Conservation (phyloP, 1,140 invertebrate species). For the Zaprionus vittiger region DNA sequence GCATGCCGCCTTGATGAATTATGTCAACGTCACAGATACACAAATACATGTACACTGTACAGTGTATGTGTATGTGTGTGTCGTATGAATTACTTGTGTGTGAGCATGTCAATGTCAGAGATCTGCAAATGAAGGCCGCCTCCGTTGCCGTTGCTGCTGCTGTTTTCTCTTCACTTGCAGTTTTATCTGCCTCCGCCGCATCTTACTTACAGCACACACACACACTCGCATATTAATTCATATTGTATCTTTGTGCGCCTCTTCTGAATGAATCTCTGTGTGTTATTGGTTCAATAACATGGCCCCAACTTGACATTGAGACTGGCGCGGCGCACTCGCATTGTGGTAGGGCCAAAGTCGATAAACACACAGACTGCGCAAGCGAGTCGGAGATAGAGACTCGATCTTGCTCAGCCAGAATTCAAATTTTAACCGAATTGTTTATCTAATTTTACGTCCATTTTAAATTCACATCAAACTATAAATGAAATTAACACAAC, state of each 20-base stretch:
- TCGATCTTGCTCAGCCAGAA: not conserved
- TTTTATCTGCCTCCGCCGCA: conserved; percentile 56
- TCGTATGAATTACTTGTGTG: not conserved
- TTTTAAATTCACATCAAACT: not conserved
- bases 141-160: conserved; percentile 39
- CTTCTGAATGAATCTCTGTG: conserved; percentile 51
- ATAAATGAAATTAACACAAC: conserved; percentile 3
- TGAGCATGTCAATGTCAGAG: conserved; percentile 72
- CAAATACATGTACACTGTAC: not conserved
- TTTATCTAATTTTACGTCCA: not conserved
- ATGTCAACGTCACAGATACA: conserved; percentile 42
- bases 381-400: not conserved
- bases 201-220: conserved; percentile 18
- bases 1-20: conserved; percentile 47
- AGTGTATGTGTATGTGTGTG: conserved; percentile 22
- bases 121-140: conserved; percentile 65
- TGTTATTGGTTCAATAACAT: conserved; percentile 71
- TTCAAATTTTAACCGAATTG: conserved; percentile 4
- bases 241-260: conserved; percentile 22
- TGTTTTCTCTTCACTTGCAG: conserved; percentile 53
- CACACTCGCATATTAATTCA: conserved; percentile 17
- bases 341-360: conserved; percentile 61
- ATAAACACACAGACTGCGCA: not conserved
- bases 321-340: conserved; percentile 27
- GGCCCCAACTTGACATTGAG: conserved; percentile 66